Evolutionary conservation across 1,140 invertebrate species (phyloP).

Genomic region (Proales similis): DNA sequence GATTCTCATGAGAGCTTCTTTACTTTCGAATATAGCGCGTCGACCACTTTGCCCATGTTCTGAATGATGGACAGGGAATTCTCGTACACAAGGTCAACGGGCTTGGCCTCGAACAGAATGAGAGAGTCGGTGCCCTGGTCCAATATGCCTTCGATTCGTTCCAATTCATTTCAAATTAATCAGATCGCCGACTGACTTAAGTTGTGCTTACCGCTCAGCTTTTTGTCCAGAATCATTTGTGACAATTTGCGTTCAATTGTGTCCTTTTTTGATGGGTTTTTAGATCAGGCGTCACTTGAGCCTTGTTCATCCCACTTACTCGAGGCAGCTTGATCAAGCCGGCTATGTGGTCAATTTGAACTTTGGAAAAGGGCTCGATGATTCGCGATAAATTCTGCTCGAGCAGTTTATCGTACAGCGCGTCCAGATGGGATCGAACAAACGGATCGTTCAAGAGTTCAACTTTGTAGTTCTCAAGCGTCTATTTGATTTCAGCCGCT

Average conservation of each 20-base stretch:
- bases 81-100: conserved; percentile 21
- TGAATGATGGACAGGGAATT: conserved; percentile 32
- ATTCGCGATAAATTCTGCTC: conserved; percentile 97
- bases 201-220: conserved; percentile 60
- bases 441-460: conserved; percentile 93
- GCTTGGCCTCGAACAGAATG: conserved; percentile 28
- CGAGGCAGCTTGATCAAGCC: conserved; percentile 73
- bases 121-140: conserved; percentile 30
- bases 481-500: not conserved
- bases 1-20: conserved; percentile 32
- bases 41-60: conserved; percentile 32
- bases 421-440: conserved; percentile 86
- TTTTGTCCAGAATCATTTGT: conserved; percentile 99
- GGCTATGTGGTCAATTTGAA: conserved; percentile 77
- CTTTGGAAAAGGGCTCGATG: conserved; percentile 94
- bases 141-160: conserved; percentile 9
- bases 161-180: too few species aligned
- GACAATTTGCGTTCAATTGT: conserved; percentile 96
- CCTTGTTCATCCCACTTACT: conserved; percentile 40
- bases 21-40: conserved; percentile 26
- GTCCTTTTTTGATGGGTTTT: conserved; percentile 58
- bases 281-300: not conserved
- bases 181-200: not conserved
- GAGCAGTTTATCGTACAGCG: conserved; percentile 93
- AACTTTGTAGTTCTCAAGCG: conserved; percentile 60